These are phyloP conservation scores for Drosophila prostipennis DNA, from an alignment of 2,888 invertebrate species.

Conservation along the genomic window DNA sequence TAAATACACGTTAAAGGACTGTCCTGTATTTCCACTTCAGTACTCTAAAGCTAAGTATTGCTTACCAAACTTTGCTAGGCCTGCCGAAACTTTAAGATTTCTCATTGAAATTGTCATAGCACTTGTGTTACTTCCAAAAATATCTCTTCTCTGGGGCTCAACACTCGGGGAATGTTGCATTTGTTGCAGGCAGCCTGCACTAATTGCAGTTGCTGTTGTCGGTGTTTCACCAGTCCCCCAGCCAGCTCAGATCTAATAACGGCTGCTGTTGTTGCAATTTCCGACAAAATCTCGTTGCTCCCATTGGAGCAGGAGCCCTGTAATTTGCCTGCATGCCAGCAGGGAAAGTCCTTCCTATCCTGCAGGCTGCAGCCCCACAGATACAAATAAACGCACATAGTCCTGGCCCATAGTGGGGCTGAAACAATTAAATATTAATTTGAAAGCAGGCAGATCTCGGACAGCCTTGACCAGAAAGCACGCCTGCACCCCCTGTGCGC, in stretches of 20 bases:
- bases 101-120: not conserved
- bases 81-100: slow-evolving; percentile 5
- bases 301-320: slow-evolving; percentile 34
- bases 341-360: slow-evolving; percentile 12
- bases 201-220: slow-evolving; percentile 59
- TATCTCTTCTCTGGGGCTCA: slow-evolving; percentile 11
- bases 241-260: slow-evolving; percentile 46
- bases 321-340: slow-evolving; percentile 26
- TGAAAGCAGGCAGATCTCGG: slow-evolving; percentile 16
- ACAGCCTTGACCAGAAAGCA: not conserved
- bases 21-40: not conserved
- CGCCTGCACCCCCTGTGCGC: not conserved
- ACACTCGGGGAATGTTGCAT: slow-evolving; percentile 33
- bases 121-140: slow-evolving; percentile 5
- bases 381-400: slow-evolving; percentile 8
- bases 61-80: not conserved
- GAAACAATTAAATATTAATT: slow-evolving; percentile 72
- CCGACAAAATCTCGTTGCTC: slow-evolving; percentile 45
- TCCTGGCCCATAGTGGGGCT: slow-evolving; percentile 4
- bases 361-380: not conserved
- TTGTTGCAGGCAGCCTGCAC: slow-evolving; percentile 44
- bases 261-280: slow-evolving; percentile 61
- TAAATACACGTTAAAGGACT: not conserved
- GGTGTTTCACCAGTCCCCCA: not conserved
- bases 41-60: not conserved